Evolutionary conservation across 2,797 vertebrate genomes (phyloP).

Genomic region (Poecilia wingei): DNA sequence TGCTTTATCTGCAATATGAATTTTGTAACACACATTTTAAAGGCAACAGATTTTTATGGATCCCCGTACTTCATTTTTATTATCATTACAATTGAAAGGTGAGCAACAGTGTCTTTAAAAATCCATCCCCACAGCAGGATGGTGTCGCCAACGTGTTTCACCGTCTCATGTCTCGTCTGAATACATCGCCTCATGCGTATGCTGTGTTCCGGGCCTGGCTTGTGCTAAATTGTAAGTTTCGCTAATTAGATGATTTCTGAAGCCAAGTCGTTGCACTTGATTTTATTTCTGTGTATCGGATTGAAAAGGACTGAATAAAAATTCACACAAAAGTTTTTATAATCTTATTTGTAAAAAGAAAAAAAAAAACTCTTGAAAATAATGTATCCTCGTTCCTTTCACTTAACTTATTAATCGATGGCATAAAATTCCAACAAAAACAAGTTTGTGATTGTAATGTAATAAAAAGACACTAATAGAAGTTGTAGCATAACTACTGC

Average conservation of each 20-base stretch:
- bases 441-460: background rate
- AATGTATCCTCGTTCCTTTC: background rate
- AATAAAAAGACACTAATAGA: background rate
- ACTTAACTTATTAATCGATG: background rate
- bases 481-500: constrained; percentile 5
- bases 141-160: background rate
- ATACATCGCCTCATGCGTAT: background rate
- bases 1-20: constrained; percentile 59
- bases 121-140: background rate
- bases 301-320: background rate
- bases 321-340: background rate
- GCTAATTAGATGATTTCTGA: background rate
- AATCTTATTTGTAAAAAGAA: background rate
- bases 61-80: constrained; percentile 42
- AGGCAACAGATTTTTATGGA: constrained; percentile 46
- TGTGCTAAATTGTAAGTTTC: background rate
- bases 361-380: background rate
- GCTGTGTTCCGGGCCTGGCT: background rate
- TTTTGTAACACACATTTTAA: constrained; percentile 42
- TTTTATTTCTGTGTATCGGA: background rate
- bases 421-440: background rate
- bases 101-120: constrained; percentile 6
- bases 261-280: background rate
- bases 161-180: background rate
- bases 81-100: constrained; percentile 54